A percentile compares a stretch with the other conserved stretches of the same genome.
phyloP scores from a whole-genome alignment of 2,113 vertebrate genomes.

The Dromaius novaehollandiae region DNA sequence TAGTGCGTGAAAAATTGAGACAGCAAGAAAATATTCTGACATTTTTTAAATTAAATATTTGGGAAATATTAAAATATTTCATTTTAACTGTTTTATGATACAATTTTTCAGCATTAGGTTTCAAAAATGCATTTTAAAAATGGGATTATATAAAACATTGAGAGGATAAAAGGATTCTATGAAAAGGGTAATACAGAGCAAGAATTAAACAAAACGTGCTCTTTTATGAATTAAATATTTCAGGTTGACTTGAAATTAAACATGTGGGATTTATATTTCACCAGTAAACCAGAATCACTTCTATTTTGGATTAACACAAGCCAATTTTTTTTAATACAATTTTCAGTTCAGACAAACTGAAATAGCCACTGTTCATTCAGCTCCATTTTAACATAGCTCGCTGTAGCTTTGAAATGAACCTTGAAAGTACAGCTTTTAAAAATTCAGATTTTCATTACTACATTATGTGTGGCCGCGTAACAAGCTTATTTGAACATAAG shows the following conservation, averaged over 20 bases:
- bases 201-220: background rate
- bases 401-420: background rate
- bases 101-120: background rate
- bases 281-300: background rate
- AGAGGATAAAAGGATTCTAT: background rate
- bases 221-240: background rate
- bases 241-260: background rate
- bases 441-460: background rate
- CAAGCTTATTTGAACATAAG: background rate
- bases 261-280: background rate
- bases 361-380: background rate
- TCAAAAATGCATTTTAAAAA: background rate
- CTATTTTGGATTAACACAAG: background rate
- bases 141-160: background rate
- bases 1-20: background rate
- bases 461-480: background rate
- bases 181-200: background rate
- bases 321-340: background rate
- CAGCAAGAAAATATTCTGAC: background rate
- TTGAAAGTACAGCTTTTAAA: background rate
- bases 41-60: background rate
- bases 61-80: background rate
- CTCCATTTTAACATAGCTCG: background rate
- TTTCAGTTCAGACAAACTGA: background rate
- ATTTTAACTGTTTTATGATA: background rate